These are phyloP conservation scores for Barbus barbus DNA, from an alignment of 2,113 vertebrate genomes.

Conservation along the genomic window DNA sequence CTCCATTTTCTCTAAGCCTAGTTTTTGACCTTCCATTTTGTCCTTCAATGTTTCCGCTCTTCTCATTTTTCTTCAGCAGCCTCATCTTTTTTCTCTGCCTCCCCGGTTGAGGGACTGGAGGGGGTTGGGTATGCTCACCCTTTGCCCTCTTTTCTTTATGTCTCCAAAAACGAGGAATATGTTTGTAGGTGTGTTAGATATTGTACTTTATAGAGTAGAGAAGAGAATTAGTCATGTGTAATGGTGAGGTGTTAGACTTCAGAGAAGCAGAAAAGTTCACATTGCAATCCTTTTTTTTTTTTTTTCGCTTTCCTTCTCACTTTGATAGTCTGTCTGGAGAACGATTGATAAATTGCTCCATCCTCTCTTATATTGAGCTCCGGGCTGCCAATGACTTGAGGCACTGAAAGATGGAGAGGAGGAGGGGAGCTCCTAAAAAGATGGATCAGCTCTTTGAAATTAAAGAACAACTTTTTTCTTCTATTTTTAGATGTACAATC, in stretches of 20 bases:
- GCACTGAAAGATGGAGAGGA: conserved; percentile 1
- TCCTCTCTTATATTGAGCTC: not conserved
- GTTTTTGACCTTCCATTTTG: conserved; percentile 47
- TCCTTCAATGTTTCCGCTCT: conserved; percentile 14
- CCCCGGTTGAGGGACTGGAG: not conserved
- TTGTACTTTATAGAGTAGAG: not conserved
- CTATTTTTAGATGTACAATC: conserved; percentile 22
- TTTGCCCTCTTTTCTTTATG: not conserved
- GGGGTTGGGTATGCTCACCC: not conserved
- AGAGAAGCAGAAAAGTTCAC: conserved; percentile 8
- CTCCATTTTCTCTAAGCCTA: conserved; percentile 16
- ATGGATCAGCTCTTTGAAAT: conserved; percentile 28
- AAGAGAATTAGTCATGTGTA: not conserved
- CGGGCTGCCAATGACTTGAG: conserved; percentile 1
- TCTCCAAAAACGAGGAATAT: not conserved
- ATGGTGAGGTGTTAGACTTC: conserved; percentile 2
- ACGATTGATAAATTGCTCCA: conserved; percentile 26
- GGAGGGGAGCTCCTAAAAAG: not conserved
- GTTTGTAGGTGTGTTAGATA: not conserved
- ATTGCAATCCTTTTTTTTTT: not conserved
- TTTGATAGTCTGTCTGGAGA: conserved; percentile 39
- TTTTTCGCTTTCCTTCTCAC: conserved; percentile 13
- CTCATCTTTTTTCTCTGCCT: not conserved
- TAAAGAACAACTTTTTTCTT: not conserved
- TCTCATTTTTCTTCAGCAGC: not conserved